phyloP scores from a whole-genome alignment of 2,797 vertebrate species.

The Lepilemur ruficaudatus region DNA sequence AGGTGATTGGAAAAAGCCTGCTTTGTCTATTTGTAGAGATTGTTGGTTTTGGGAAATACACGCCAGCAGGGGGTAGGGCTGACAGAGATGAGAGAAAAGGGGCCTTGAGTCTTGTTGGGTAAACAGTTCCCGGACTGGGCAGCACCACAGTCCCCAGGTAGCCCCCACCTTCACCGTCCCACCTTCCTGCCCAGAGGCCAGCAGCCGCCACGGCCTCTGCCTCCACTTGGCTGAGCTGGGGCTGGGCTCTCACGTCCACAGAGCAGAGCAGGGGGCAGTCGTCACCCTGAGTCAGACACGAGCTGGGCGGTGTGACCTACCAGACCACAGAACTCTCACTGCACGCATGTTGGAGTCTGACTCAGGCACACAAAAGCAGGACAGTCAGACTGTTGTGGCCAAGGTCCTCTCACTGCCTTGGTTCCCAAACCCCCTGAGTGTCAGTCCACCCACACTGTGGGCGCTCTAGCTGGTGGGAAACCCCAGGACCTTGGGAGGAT shows the following conservation, averaged over 20 bases:
- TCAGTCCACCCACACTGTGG: slow-evolving; percentile 33
- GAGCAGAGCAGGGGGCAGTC: slow-evolving; percentile 81
- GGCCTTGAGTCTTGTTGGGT: slow-evolving; percentile 79
- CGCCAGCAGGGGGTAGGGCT: slow-evolving; percentile 25
- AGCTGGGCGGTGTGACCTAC: slow-evolving; percentile 82
- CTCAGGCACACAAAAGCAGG: slow-evolving; percentile 77
- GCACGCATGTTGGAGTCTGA: slow-evolving; percentile 75
- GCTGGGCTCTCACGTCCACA: slow-evolving; percentile 77
- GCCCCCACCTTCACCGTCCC: slow-evolving; percentile 69
- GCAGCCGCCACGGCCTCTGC: slow-evolving; percentile 77
- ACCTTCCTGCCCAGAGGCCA: slow-evolving; percentile 76
- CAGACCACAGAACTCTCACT: slow-evolving; percentile 83
- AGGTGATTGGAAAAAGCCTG: slow-evolving; percentile 60
- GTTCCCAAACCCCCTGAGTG: slow-evolving; percentile 43
- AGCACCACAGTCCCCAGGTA: slow-evolving; percentile 66
- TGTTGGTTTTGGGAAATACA: slow-evolving; percentile 53
- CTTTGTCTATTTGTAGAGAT: background rate
- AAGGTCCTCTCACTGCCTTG: slow-evolving; percentile 73
- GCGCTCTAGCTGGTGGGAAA: slow-evolving; percentile 7
- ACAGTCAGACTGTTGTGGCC: slow-evolving; percentile 65
- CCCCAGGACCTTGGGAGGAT: background rate
- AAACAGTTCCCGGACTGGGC: slow-evolving; percentile 83
- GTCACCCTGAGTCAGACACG: slow-evolving; percentile 85
- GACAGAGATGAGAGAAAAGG: slow-evolving; percentile 69
- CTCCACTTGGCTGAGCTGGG: slow-evolving; percentile 76